Conservation (phyloP, 2,888 invertebrate species). For the Entomobrya multifasciata region DNA sequence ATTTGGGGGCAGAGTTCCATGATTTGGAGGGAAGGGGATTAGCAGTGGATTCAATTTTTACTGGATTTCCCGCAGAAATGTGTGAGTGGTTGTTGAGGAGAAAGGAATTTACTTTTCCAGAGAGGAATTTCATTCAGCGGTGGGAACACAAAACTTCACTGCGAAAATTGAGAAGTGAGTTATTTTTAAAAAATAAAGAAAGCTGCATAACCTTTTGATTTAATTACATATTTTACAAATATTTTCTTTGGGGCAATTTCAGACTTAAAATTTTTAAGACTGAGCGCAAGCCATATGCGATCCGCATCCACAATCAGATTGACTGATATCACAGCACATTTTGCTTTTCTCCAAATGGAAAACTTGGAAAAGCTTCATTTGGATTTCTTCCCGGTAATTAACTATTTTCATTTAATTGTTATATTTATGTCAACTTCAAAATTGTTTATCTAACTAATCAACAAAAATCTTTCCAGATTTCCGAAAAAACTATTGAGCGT, state of each 20-base stretch:
- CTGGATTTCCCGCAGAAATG: constrained; percentile 57
- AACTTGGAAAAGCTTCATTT: constrained; percentile 50
- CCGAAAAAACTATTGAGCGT: constrained; percentile 26
- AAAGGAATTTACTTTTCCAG: constrained; percentile 38
- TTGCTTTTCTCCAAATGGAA: constrained; percentile 55
- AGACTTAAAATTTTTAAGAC: constrained; percentile 60
- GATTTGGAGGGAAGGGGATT: constrained; percentile 36
- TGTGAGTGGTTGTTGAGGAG: constrained; percentile 56
- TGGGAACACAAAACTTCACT: constrained; percentile 43
- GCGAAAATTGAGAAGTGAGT: constrained; percentile 51
- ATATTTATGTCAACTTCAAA: neutral
- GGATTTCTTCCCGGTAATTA: constrained; percentile 64
- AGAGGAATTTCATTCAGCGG: constrained; percentile 16
- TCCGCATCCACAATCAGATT: constrained; percentile 53
- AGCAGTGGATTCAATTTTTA: constrained; percentile 52
- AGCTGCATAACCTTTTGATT: no score
- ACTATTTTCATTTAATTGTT: no score
- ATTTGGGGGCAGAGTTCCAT: constrained; percentile 60
- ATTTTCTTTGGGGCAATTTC: no score
- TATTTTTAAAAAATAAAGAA: neutral
- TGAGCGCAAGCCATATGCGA: constrained; percentile 54
- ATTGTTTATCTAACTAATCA: no score
- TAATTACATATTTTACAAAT: no score
- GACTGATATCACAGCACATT: constrained; percentile 57
- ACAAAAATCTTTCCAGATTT: constrained; percentile 60